Evolutionary conservation across 2,888 invertebrate genomes (phyloP).

Genomic region (Cephonodes hylas): DNA sequence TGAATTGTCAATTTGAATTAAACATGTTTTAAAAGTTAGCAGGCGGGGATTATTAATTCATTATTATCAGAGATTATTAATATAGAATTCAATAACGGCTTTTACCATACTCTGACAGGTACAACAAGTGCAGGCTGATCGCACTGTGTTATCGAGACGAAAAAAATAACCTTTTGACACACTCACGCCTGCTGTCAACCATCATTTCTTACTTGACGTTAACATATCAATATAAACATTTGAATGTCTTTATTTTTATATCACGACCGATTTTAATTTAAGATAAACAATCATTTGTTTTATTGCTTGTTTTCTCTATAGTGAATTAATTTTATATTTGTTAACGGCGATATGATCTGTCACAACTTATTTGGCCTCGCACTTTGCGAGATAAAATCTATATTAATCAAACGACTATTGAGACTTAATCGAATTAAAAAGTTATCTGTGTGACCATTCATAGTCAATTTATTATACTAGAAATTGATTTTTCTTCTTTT

Average conservation of each 20-base stretch:
- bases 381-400: background rate
- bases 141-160: background rate
- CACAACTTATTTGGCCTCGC: background rate
- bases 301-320: background rate
- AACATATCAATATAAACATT: background rate
- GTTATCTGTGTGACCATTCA: background rate
- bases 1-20: too few species aligned
- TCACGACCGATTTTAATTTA: background rate
- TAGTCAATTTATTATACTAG: constrained; percentile 4
- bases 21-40: too few species aligned
- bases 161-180: background rate
- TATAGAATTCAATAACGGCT: too few species aligned
- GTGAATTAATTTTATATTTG: background rate
- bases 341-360: background rate
- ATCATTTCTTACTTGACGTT: background rate
- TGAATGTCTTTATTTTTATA: background rate
- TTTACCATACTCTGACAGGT: too few species aligned
- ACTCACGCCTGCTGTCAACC: background rate
- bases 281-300: background rate
- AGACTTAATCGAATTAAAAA: constrained; percentile 3
- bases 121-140: background rate
- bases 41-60: too few species aligned
- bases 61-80: too few species aligned
- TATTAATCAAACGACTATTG: background rate
- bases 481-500: background rate